Conservation (phyloP, 2,888 invertebrate species). For the Erpobdella octoculata region DNA sequence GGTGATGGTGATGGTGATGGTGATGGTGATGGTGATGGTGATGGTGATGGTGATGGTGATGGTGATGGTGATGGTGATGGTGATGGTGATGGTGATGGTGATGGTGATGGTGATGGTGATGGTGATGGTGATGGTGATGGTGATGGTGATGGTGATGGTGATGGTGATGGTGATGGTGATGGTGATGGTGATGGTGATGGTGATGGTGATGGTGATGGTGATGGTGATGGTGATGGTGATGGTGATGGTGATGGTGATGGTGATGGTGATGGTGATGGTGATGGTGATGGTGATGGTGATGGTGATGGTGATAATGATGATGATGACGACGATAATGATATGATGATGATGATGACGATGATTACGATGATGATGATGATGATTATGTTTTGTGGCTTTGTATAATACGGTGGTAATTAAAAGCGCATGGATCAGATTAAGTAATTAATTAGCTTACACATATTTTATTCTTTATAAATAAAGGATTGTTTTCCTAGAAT, state of each 20-base stretch:
- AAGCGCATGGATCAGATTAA: background rate
- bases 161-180: conserved; percentile 4
- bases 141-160: background rate
- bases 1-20: background rate
- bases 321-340: conserved; percentile 13
- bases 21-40: background rate
- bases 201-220: conserved; percentile 15
- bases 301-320: conserved; percentile 10
- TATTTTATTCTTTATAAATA: too few species aligned
- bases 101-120: background rate
- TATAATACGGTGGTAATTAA: background rate
- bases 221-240: background rate
- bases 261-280: conserved; percentile 10
- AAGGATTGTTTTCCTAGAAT: too few species aligned
- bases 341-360: too few species aligned
- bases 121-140: background rate
- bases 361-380: too few species aligned
- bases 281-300: conserved; percentile 14
- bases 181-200: conserved; percentile 7
- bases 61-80: background rate
- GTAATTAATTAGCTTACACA: too few species aligned
- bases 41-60: background rate
- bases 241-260: background rate
- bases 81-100: background rate
- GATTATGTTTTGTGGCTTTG: background rate